Conservation (phyloP, 1,140 invertebrate species). For the Brachionus sp. region DNA sequence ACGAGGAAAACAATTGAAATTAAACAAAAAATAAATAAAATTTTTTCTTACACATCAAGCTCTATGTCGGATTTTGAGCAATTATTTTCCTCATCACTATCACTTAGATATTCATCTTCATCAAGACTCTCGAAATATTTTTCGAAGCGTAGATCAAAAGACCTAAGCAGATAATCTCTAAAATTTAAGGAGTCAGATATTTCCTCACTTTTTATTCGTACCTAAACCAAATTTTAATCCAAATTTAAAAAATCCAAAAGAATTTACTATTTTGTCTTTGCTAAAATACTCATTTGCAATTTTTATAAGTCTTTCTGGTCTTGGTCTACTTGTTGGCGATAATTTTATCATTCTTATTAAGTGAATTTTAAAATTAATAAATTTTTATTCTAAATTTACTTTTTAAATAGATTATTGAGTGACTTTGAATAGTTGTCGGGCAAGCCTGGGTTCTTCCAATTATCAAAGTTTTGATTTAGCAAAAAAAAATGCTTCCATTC, state of each 20-base stretch:
- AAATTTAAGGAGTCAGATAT: not conserved
- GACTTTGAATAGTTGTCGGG: constrained; percentile 20
- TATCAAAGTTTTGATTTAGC: not conserved
- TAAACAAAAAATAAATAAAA: not conserved
- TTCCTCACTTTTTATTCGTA: not conserved
- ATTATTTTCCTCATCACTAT: constrained; percentile 30
- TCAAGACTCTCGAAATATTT: not conserved
- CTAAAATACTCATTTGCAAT: constrained; percentile 11
- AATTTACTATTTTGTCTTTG: constrained; percentile 12
- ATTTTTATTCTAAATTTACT: not conserved
- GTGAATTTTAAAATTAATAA: not conserved
- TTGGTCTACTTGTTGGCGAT: not conserved
- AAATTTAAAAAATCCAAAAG: not conserved
- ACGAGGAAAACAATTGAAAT: too few relatives aligned
- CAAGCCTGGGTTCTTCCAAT: constrained; percentile 18
- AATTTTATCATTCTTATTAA: constrained; percentile 30
- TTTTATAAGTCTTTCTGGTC: constrained; percentile 8
- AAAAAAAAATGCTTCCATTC: constrained; percentile 16
- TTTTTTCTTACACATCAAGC: not conserved
- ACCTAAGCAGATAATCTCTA: not conserved
- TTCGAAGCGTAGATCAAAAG: not conserved
- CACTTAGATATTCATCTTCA: not conserved
- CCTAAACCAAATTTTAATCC: not conserved
- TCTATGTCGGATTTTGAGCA: not conserved
- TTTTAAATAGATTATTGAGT: constrained; percentile 31